Percentiles rank a stretch among this genome's conserved stretches.
These are phyloP conservation scores for Xylocopa sonorina DNA, from an alignment of 1,140 invertebrate genomes.

Conservation along the genomic window DNA sequence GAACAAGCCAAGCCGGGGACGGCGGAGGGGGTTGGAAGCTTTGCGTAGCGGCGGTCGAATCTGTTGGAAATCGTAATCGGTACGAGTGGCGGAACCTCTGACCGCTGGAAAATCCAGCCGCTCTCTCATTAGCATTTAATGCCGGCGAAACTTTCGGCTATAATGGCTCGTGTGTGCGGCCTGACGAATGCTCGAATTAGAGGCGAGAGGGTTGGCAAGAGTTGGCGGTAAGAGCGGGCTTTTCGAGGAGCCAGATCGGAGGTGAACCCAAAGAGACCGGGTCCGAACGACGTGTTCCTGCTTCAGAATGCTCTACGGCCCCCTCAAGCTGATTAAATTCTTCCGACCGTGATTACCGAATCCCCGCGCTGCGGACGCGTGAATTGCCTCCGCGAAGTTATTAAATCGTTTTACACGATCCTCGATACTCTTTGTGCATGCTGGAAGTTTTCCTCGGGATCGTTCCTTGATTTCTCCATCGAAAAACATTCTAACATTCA, in stretches of 20 bases:
- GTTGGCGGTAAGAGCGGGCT: slow-evolving; percentile 49
- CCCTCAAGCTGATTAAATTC: slow-evolving; percentile 66
- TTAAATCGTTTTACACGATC: slow-evolving; percentile 11
- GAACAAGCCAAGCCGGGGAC: background rate
- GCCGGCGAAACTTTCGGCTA: slow-evolving; percentile 70
- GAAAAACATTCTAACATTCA: background rate
- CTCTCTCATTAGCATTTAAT: slow-evolving; percentile 74
- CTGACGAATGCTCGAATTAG: slow-evolving; percentile 71
- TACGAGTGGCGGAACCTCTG: slow-evolving; percentile 65
- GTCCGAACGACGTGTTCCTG: slow-evolving; percentile 52
- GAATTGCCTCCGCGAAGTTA: slow-evolving; percentile 36
- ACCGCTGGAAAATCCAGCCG: slow-evolving; percentile 71
- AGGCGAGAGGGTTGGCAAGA: slow-evolving; percentile 53
- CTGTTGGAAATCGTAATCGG: slow-evolving; percentile 70
- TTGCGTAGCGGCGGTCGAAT: slow-evolving; percentile 52
- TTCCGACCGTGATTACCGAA: slow-evolving; percentile 59
- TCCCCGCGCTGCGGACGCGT: slow-evolving; percentile 25
- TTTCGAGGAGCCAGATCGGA: slow-evolving; percentile 52
- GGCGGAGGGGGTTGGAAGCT: slow-evolving; percentile 15
- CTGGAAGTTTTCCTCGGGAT: no score
- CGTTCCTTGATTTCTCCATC: background rate
- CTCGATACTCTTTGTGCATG: no score
- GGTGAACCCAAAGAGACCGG: slow-evolving; percentile 38
- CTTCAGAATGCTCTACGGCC: slow-evolving; percentile 55
- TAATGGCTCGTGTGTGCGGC: slow-evolving; percentile 69